Evolutionary conservation across 2,113 vertebrate species (phyloP).

Genomic region (Taurulus bubalis): DNA sequence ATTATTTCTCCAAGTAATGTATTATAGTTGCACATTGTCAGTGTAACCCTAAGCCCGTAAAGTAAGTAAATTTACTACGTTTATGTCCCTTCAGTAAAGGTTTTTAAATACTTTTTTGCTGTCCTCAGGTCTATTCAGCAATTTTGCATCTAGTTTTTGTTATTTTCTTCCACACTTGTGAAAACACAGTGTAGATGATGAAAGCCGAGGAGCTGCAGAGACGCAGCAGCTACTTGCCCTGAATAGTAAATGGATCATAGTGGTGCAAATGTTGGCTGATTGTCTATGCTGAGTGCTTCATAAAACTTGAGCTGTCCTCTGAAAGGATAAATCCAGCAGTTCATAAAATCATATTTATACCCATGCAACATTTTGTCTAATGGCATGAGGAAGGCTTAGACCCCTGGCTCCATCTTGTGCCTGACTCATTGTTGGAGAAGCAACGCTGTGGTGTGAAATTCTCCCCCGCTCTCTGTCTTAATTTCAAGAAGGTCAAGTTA

Average conservation of each 20-base stretch:
- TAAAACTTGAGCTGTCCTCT: background rate
- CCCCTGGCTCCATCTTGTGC: background rate
- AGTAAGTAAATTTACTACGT: background rate
- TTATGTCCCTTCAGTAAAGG: background rate
- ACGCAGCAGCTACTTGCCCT: background rate
- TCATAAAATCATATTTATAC: background rate
- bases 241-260: slow-evolving; percentile 7
- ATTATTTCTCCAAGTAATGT: background rate
- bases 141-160: background rate
- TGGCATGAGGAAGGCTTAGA: background rate
- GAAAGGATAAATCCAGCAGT: background rate
- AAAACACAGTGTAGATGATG: background rate
- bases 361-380: background rate
- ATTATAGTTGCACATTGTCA: background rate
- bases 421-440: background rate
- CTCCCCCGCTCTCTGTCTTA: background rate
- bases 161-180: background rate
- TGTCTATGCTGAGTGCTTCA: background rate
- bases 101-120: background rate
- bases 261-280: background rate
- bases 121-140: background rate
- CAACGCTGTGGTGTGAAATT: background rate
- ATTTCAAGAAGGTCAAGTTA: slow-evolving; percentile 8
- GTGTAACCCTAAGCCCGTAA: background rate
- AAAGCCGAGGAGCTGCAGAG: slow-evolving; percentile 8